Base-by-base conservation (phyloP, 2,797 vertebrate species). In the Heterohyrax brucei region DNA sequence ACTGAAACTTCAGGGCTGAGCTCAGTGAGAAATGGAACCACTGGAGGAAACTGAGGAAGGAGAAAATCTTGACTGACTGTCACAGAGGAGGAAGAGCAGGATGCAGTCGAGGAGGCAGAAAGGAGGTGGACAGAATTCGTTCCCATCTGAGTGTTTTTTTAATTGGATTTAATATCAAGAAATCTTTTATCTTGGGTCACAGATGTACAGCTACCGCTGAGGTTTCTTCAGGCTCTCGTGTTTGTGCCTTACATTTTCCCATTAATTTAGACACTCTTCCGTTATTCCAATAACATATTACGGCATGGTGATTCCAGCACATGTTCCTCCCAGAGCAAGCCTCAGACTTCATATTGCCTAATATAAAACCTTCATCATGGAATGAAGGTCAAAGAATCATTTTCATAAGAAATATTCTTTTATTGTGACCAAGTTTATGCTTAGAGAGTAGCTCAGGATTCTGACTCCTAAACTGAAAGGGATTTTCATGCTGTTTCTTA, bases 331-430 rank as follows among this genome's bases (percentile, higher is more conserved):
- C 64, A 92, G 50, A 90, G 26, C 21, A 86, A 70, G 87, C 7
- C 64, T 61, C 6, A 77, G n/a, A 46, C 73, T 44, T 24, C 46
- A 10, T 76, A 56, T 50, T 82, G 30, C 81, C n/a, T 2, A 18
- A 19, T 18, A 73, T 56, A 89, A 95, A 84, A 78, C 33, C 33
- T 66, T 77, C 50, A 18, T 56, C 28, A 16, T 48, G 50, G 39
- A 87, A 48, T 83, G 24, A 87, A 87, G n/a, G 24, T 72, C 85
- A 89, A 33, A 9, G 64, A 91, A 75, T 86, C 26, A 85, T 81
- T 91, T 81, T 89, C 79, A 70, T 80, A 81, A 72, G 82, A 89
- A 94, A 53, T 78, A 7, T 75, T 91, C 19, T 81, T 89, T 77
- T 84, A 10, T 82, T 48, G 46, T 28, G 89, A 33, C 82, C 5